A percentile compares a stretch with the other conserved stretches of the same genome.
Evolutionary conservation across 1,140 invertebrate genomes (phyloP).

Genomic region (Drosophila elegans): DNA sequence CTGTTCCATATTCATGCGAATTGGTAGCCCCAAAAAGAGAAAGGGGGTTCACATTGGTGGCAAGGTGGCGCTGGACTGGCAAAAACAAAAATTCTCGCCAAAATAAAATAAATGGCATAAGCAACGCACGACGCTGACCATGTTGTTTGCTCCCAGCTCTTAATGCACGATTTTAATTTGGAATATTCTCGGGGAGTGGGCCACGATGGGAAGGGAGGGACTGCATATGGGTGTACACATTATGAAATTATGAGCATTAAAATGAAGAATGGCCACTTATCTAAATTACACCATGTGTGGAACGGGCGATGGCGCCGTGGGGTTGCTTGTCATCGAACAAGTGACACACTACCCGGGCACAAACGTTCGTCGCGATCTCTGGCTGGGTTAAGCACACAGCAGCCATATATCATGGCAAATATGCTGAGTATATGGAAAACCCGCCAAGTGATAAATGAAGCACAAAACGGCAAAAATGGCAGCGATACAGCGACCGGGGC

Average conservation of each 20-base stretch:
- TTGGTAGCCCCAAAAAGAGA: background rate
- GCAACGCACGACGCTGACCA: conserved; percentile 71
- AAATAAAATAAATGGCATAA: conserved; percentile 71
- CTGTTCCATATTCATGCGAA: conserved; percentile 74
- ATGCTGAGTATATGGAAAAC: conserved; percentile 82
- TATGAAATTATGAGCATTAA: conserved; percentile 85
- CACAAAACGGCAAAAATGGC: conserved; percentile 75
- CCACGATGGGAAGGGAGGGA: background rate
- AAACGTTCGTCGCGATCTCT: conserved; percentile 43
- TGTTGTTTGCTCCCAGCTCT: conserved; percentile 60
- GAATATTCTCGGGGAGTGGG: conserved; percentile 8
- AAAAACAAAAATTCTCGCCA: conserved; percentile 60
- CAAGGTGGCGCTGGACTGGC: conserved; percentile 64
- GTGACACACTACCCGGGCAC: conserved; percentile 57
- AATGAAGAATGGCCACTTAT: conserved; percentile 84
- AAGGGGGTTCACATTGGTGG: conserved; percentile 27
- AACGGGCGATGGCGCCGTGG: conserved; percentile 14
- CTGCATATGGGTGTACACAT: conserved; percentile 76
- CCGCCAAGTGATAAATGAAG: conserved; percentile 72
- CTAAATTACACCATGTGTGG: conserved; percentile 83
- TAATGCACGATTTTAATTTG: conserved; percentile 71
- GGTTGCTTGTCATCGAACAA: conserved; percentile 61
- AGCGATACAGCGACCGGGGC: conserved; percentile 31
- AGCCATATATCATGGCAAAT: conserved; percentile 73
- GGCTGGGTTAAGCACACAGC: conserved; percentile 64